Percentiles rank a stretch among this genome's conserved stretches.
phyloP scores from a whole-genome alignment of 1,140 invertebrate species.

The Hylaeus volcanicus region DNA sequence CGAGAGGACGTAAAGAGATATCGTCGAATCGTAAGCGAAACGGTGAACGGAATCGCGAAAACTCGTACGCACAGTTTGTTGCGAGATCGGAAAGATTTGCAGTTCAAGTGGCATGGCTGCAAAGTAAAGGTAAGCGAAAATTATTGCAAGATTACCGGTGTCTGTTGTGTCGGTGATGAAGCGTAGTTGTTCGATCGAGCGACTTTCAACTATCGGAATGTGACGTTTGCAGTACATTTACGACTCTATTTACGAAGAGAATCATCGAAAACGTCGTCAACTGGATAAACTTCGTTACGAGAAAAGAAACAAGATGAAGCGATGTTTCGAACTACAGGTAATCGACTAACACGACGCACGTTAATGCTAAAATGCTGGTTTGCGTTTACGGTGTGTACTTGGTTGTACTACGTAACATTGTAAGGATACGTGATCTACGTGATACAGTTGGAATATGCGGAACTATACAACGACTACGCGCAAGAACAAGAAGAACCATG shows the following conservation, averaged over 20 bases:
- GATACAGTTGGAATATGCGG: conserved; percentile 57
- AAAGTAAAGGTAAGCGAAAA: conserved; percentile 17
- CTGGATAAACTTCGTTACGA: conserved; percentile 82
- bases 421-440: neutral
- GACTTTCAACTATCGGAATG: neutral
- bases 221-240: conserved; percentile 80
- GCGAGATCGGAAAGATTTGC: conserved; percentile 81
- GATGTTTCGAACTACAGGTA: conserved; percentile 82
- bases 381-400: no score
- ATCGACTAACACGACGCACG: no score
- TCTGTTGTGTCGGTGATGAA: no score
- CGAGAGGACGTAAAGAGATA: conserved; percentile 81
- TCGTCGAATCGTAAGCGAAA: conserved; percentile 81
- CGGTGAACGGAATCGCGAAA: conserved; percentile 80
- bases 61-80: conserved; percentile 81
- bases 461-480: conserved; percentile 54
- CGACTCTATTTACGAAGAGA: conserved; percentile 82
- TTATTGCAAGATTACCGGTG: no score
- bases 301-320: conserved; percentile 82
- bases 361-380: no score
- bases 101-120: conserved; percentile 74
- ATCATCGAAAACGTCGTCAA: conserved; percentile 82
- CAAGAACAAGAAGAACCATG: conserved; percentile 40
- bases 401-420: neutral
- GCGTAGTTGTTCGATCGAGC: neutral